Conservation (phyloP, 2,888 invertebrate genomes). For the Gasteruption jaculator region DNA sequence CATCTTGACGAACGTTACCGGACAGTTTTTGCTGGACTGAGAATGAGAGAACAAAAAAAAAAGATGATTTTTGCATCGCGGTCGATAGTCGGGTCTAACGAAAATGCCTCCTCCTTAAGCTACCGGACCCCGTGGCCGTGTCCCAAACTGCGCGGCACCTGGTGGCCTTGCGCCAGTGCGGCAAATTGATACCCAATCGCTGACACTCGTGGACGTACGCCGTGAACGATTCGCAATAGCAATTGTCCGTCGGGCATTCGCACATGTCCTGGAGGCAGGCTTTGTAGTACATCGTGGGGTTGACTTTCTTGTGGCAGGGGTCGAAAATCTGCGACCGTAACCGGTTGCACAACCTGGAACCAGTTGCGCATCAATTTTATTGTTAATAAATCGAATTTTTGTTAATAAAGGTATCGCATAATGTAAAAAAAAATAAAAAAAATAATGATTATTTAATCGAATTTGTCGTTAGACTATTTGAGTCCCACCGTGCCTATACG, state of each 20-base stretch:
- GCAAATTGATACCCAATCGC: conserved; percentile 68
- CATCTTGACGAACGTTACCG: no score
- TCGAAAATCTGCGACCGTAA: conserved; percentile 61
- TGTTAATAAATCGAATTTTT: no score
- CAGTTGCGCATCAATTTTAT: neutral
- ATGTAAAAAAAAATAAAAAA: neutral
- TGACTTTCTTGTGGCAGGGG: conserved; percentile 74
- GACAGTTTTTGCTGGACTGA: no score
- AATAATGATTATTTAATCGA: no score
- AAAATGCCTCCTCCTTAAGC: no score
- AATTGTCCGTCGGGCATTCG: conserved; percentile 74
- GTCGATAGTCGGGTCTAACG: no score
- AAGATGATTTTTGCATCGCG: no score
- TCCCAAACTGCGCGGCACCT: conserved; percentile 59
- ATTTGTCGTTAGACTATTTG: no score
- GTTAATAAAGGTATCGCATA: no score
- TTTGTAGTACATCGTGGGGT: conserved; percentile 77
- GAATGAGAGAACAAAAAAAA: no score
- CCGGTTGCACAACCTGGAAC: conserved; percentile 52
- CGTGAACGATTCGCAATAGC: conserved; percentile 85
- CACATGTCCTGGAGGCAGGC: conserved; percentile 86
- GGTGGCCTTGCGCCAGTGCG: conserved; percentile 68
- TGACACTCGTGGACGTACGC: conserved; percentile 87
- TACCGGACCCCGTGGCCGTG: conserved; percentile 22
- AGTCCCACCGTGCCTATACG: no score